Base-by-base conservation (phyloP, 2,888 invertebrate species). In the Lasioglossum lativentre region DNA sequence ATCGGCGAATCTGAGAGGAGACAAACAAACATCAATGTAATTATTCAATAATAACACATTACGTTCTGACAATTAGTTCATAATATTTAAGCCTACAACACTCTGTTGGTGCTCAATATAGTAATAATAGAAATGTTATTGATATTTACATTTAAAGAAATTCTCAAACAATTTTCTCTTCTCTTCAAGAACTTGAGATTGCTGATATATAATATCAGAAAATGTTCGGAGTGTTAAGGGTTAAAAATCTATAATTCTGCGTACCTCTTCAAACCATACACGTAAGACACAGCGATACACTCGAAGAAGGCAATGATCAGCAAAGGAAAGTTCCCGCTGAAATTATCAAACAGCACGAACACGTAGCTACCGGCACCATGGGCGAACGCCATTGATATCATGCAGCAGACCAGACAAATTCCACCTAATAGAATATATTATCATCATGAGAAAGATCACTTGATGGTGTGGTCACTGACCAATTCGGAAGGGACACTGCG, bases 281-380 rank as follows among this genome's bases (percentile, higher is more conserved):
- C 97, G 94, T 99, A 99, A n/a, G 98, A 97, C 19, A 99, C 98
- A 4, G 98, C 98, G 80, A 99, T 96, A 92, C 99, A 98, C 95
- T 99, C 99, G 94, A 97, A 99, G 91, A 99, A 97, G 0, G 99
- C 99, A 80, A 99, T 98, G 92, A 99, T 98, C 86, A 99, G 96
- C 89, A 99, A 95, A 0, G 98, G 98, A 92, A 99, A 98, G 92
- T 98, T 99, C 19, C 99, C 99, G 90, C 98, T 98, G 95, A 98
- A 99, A 96, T 98, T 98, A 94, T 99, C 99, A 95, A 99, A 99
- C 16, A 99, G 96, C 86, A 98, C 97, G 94, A 99, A 99, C 63
- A 99, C 97, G 94, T 99, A 99, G 95, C 98, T 99, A 38, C 99
- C 99, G 34, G 98, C 97, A 6, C 99, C 98, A 91, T 99, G 98